Conservation (phyloP, 53 echinoderm and acorn worm species). For the Holothuria scabra region DNA sequence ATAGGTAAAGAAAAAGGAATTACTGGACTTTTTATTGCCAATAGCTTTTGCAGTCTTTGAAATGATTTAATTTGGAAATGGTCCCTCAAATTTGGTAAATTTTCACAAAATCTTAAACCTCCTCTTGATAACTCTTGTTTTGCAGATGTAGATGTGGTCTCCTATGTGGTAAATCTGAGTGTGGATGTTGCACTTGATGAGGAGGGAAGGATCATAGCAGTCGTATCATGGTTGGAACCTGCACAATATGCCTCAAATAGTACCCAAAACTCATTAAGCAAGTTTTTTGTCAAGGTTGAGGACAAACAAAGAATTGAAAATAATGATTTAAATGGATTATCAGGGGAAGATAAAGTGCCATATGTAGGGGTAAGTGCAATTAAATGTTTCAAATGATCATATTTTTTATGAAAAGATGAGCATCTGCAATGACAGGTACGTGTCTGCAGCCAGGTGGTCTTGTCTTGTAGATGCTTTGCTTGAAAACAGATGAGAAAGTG, state of each 20-base stretch:
- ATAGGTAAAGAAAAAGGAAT: no score
- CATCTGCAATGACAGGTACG: no score
- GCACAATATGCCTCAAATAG: not conserved
- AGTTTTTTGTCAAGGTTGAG: not conserved
- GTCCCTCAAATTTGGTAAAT: no score
- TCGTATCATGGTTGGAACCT: slow-evolving; percentile 13
- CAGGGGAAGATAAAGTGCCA: no score
- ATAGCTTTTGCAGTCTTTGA: not conserved
- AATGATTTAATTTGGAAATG: not conserved
- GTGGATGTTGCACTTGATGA: not conserved
- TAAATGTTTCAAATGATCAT: not conserved
- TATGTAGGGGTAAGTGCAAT: not conserved
- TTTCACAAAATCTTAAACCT: not conserved
- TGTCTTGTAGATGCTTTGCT: no score
- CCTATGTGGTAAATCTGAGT: not conserved
- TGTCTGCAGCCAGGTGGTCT: no score
- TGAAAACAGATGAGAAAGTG: no score
- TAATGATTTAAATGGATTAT: no score
- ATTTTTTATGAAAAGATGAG: no score
- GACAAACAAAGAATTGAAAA: no score
- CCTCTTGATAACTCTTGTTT: not conserved
- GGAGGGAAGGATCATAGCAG: not conserved
- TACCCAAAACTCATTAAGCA: not conserved
- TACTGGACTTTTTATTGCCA: no score
- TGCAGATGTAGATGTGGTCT: slow-evolving; percentile 9